Base-by-base conservation (phyloP, 2,888 invertebrate species). In the Pollenia labialis region DNA sequence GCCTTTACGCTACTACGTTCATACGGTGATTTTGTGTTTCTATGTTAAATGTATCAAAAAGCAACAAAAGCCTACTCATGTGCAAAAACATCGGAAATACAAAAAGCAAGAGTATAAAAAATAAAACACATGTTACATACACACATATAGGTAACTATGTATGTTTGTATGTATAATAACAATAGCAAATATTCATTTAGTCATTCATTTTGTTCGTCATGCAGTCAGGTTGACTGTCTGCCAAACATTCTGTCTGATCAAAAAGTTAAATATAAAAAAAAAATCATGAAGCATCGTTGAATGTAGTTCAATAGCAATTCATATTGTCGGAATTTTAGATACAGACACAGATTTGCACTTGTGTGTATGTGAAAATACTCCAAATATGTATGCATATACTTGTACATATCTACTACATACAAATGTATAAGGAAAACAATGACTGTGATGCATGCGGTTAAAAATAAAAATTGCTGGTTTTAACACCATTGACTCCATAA, bases 281-380 rank as follows among this genome's bases (percentile, higher is more conserved):
- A 50, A 40, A 42, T 18, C 44, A 50, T 68, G 3, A 14, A 80
- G 44, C 56, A 48, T 81, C 16, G 18, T 56, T 74, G 46, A 56
- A 72, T 74, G 66, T 81, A 74, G 74, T 81, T 74, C 81, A 81
- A 81, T 74, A 81, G 56, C 72, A 81, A 79, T 66, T 48, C 48
- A 81, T 16, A 58, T 14, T 40, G 58, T 46, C 81, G 56, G 72
- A 64, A 64, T 77, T 77, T 58, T 77, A 42, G 52, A 40, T 58
- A 62, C 48, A 48, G 48, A 60, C 32, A 50, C 60, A 62, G 12
- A 74, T 48, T 48, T 48, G 23, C 12, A 32, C 14, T 14, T 32
- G 12, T 50, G 6, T 66, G 12, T 32, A 32, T 32, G 32, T 32
- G 6, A 4, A 32, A 32, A 32, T 6, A 32, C 32, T 16, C 14